Evolutionary conservation across 2,113 vertebrate species (phyloP).

Genomic region (Prunella fulvescens): DNA sequence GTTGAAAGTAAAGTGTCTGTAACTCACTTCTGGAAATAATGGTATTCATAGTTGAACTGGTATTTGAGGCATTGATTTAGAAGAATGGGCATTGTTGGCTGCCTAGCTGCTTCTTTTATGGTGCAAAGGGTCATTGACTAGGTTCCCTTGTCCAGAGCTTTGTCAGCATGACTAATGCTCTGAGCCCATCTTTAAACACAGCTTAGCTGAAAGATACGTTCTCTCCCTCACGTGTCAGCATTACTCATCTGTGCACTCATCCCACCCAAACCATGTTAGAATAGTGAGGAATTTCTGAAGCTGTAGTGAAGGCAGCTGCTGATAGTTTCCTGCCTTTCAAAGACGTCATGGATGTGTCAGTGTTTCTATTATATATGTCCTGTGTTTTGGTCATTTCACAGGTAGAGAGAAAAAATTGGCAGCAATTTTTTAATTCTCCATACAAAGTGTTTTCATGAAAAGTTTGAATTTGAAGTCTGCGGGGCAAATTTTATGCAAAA

Average conservation of each 20-base stretch:
- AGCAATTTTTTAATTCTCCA: background rate
- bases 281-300: background rate
- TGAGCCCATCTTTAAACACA: background rate
- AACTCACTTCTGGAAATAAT: background rate
- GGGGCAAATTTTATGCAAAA: background rate
- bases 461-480: background rate
- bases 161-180: background rate
- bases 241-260: background rate
- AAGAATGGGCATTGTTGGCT: background rate
- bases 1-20: background rate
- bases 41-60: background rate
- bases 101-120: background rate
- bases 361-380: background rate
- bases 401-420: background rate
- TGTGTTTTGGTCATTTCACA: fast-evolving
- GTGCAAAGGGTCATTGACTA: background rate
- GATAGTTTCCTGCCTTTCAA: background rate
- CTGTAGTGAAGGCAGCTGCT: background rate
- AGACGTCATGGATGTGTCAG: background rate
- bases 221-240: fast-evolving
- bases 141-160: background rate
- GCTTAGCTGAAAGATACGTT: background rate
- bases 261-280: background rate
- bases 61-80: background rate
- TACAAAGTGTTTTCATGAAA: background rate